Base-by-base conservation (phyloP, 2,888 invertebrate genomes). In the Sabatieria punctata region DNA sequence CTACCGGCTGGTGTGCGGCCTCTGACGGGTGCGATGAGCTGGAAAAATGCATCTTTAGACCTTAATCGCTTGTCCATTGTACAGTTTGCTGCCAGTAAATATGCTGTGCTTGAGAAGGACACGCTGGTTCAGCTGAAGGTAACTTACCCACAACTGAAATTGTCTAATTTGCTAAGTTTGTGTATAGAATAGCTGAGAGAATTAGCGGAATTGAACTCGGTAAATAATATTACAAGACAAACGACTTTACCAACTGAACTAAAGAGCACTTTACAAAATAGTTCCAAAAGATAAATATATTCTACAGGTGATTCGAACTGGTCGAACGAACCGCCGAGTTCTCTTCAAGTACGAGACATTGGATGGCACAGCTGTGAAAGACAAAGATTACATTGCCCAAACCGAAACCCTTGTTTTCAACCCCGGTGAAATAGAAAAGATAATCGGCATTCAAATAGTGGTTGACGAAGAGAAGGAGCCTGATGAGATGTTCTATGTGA, bases 401-500 rank as follows among this genome's bases (percentile, higher is more conserved):
- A 71, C 72, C 54, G 67, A 73, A 52, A 65, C 69, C 22, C 46
- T 75, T 2, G 66, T 65, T 1, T 75, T 75, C 57, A 65, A 67
- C 45, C 65, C 68, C 4, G 65, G 68, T 18, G 73, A 75, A 52
- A 62, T 58, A 23, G 67, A 70, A 51, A 71, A 71, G 55, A 60
- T 66, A 52, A 55, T 74, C 13, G 60, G 62, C 33, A 65, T 74
- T 1, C 68, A 69, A 51, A 73, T 75, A 43, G 63, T 74, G 18
- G 74, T 74, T 55, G 74, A 75, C 55, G 25, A 13, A 30, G 3
- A 73, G 50, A 75, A 74, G 73, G 75, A 75, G 60, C 74, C 74
- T 0, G 73, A 75, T 57, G 75, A 75, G 60, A 73, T 73, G 53
- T 75, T 75, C 60, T 74, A 73, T 58, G 66, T 74, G 23, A 70